These are phyloP conservation scores for Dorcus parallelipipedus DNA, from an alignment of 2,888 invertebrate species.

Conservation along the genomic window DNA sequence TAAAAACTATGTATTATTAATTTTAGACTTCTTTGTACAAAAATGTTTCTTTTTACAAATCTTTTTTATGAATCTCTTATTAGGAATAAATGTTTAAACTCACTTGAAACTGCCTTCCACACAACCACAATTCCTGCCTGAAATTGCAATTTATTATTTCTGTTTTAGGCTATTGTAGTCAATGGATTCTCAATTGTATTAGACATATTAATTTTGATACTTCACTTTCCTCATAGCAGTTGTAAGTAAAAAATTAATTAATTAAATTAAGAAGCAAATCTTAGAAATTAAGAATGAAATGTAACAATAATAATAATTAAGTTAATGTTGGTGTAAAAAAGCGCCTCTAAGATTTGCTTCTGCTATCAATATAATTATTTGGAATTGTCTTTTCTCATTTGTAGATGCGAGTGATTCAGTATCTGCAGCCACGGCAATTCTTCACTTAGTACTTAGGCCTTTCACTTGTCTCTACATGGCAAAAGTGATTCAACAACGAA, in stretches of 20 bases:
- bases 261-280: neutral
- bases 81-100: no score
- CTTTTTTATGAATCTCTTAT: no score
- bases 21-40: no score
- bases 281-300: neutral
- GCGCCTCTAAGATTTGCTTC: no score
- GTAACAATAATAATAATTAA: no score
- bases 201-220: slow-evolving; percentile 15
- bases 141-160: neutral
- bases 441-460: slow-evolving; percentile 12
- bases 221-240: slow-evolving; percentile 11
- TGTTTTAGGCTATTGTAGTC: slow-evolving; percentile 16
- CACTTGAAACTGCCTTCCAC: no score
- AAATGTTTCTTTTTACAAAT: no score
- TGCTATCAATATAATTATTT: neutral
- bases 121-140: neutral
- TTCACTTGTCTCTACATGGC: slow-evolving; percentile 10
- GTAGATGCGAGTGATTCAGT: slow-evolving; percentile 4
- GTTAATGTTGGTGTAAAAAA: no score
- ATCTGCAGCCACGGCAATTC: slow-evolving; percentile 9
- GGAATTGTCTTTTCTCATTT: neutral
- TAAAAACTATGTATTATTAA: no score
- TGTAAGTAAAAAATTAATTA: slow-evolving; percentile 1
- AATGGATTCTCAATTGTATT: slow-evolving; percentile 16
- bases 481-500: slow-evolving; percentile 8